These are phyloP conservation scores for Bombus terrestris DNA, from an alignment of 1,140 invertebrate species.

Conservation along the genomic window DNA sequence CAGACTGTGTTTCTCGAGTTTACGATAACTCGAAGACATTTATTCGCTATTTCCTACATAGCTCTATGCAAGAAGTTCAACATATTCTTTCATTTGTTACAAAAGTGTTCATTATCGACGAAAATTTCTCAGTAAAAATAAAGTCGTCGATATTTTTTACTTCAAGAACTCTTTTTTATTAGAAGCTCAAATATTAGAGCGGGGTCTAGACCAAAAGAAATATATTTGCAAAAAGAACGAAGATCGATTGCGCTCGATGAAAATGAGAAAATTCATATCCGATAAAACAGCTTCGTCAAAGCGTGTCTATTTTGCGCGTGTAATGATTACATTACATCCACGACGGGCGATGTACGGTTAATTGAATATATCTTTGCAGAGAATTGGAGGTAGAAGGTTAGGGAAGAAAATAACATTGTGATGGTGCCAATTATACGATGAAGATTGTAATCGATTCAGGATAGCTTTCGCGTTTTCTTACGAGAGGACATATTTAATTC, in stretches of 20 bases:
- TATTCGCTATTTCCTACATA: conserved; percentile 24
- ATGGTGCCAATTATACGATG: conserved; percentile 1
- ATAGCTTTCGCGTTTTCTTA: too few species aligned
- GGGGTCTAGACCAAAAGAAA: too few species aligned
- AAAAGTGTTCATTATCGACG: neutral
- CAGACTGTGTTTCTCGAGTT: conserved; percentile 27
- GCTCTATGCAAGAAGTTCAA: neutral
- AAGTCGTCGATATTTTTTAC: too few species aligned
- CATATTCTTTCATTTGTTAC: too few species aligned
- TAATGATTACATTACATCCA: neutral
- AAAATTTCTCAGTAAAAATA: neutral
- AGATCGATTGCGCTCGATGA: neutral
- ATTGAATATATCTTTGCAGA: conserved; percentile 1
- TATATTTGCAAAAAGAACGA: too few species aligned
- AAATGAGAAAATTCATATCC: neutral
- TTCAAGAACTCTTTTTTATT: too few species aligned
- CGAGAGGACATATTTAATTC: neutral
- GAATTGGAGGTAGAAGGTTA: conserved; percentile 11
- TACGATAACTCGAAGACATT: conserved; percentile 32
- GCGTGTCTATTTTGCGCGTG: too few species aligned
- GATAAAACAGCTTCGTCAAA: neutral
- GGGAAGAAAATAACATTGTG: neutral
- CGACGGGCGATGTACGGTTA: neutral
- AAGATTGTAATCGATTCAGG: conserved; percentile 5
- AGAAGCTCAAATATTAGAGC: too few species aligned